A percentile compares a stretch with the other conserved stretches of the same genome.
phyloP scores from a whole-genome alignment of 2,113 vertebrate species.

The Eclectus roratus region DNA sequence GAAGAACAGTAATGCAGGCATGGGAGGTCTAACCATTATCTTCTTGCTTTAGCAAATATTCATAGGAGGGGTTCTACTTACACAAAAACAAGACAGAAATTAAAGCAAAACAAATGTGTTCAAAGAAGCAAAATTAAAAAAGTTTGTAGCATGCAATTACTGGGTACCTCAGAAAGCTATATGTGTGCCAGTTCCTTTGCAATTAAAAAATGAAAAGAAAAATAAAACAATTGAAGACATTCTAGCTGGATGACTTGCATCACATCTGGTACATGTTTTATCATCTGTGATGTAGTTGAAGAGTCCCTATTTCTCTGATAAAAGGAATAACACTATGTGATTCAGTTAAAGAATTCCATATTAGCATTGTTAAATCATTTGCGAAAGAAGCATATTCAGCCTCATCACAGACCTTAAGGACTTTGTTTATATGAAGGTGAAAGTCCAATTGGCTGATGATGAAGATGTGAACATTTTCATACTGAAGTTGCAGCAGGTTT shows the following conservation, averaged over 20 bases:
- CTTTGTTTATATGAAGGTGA: background rate
- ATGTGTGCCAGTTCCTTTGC: background rate
- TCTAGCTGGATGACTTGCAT: background rate
- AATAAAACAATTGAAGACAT: background rate
- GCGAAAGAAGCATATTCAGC: background rate
- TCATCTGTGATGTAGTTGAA: background rate
- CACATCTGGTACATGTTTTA: background rate
- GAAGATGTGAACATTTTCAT: background rate
- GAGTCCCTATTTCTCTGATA: background rate
- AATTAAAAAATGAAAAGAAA: background rate
- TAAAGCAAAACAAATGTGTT: background rate
- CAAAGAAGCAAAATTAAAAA: background rate
- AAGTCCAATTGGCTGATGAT: background rate
- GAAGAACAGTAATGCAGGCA: background rate
- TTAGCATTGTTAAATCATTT: background rate
- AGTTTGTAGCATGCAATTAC: background rate
- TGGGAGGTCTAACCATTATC: background rate
- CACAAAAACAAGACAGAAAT: background rate
- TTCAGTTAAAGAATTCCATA: background rate
- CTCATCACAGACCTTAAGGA: background rate
- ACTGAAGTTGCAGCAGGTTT: background rate
- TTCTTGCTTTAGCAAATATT: background rate
- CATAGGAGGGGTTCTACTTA: background rate
- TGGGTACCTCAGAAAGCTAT: background rate
- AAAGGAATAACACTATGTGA: background rate